These are phyloP conservation scores for Eudyptes chrysolophus DNA, from an alignment of 2,113 vertebrate genomes.

Conservation along the genomic window DNA sequence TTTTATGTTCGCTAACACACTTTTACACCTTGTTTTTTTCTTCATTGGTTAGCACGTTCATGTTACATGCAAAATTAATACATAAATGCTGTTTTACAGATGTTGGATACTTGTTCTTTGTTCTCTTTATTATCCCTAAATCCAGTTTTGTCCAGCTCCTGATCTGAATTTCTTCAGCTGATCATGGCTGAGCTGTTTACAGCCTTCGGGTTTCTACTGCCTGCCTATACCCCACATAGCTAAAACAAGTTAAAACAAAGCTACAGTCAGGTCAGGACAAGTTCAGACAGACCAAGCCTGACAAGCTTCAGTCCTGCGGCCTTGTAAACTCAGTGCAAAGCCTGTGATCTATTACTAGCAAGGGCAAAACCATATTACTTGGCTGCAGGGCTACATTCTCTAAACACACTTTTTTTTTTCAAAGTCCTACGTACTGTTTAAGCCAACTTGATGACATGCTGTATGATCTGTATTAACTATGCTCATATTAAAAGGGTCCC, in stretches of 20 bases:
- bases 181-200: neutral
- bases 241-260: neutral
- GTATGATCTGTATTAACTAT: neutral
- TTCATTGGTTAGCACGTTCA: neutral
- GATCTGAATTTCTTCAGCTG: neutral
- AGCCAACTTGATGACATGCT: neutral
- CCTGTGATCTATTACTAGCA: neutral
- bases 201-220: neutral
- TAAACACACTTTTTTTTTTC: rapidly evolving
- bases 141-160: neutral
- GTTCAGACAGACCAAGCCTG: neutral
- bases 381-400: neutral
- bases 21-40: neutral
- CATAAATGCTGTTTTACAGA: neutral
- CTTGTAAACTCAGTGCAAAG: neutral
- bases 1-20: neutral
- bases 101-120: neutral
- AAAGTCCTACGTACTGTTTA: neutral
- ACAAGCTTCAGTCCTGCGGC: rapidly evolving
- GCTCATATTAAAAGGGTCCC: neutral
- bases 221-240: neutral
- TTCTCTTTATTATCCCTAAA: neutral
- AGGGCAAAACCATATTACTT: neutral
- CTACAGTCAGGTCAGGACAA: neutral
- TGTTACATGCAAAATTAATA: neutral